A percentile compares a stretch with the other conserved stretches of the same genome.
Conservation (phyloP, 2,113 vertebrate genomes). For the Oenanthe oenanthe region DNA sequence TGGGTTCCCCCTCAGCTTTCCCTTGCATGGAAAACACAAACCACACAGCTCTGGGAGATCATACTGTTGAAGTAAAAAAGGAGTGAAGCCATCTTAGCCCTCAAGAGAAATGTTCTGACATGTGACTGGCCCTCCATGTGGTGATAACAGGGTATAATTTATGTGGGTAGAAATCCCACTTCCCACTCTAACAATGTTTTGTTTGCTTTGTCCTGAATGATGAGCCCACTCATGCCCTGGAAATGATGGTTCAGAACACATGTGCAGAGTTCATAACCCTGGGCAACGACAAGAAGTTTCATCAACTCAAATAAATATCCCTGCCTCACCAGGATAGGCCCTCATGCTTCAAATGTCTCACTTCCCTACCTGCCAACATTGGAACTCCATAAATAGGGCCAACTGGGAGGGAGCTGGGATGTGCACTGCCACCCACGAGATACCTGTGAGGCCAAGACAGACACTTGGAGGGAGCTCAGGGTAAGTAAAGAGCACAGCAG, state of each 20-base stretch:
- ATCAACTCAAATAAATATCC: constrained; percentile 33
- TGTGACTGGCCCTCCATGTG: background rate
- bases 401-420: background rate
- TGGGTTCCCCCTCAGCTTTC: background rate
- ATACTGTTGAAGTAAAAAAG: background rate
- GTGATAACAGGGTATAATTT: constrained; percentile 17
- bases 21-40: background rate
- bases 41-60: background rate
- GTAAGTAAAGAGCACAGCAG: background rate
- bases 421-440: background rate
- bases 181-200: background rate
- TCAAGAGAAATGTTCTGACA: background rate
- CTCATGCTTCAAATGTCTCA: constrained; percentile 9
- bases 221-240: background rate
- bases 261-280: background rate
- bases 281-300: constrained; percentile 37
- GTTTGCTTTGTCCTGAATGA: constrained; percentile 33
- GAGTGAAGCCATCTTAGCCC: background rate
- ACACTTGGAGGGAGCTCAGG: background rate
- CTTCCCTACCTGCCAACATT: constrained; percentile 40
- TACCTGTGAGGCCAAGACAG: background rate
- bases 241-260: background rate
- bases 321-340: background rate
- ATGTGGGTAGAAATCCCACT: constrained; percentile 27
- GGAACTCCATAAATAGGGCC: constrained; percentile 9